These are phyloP conservation scores for Porites cylindrica DNA, from an alignment of 92 coral and sea anemone species.

Conservation along the genomic window DNA sequence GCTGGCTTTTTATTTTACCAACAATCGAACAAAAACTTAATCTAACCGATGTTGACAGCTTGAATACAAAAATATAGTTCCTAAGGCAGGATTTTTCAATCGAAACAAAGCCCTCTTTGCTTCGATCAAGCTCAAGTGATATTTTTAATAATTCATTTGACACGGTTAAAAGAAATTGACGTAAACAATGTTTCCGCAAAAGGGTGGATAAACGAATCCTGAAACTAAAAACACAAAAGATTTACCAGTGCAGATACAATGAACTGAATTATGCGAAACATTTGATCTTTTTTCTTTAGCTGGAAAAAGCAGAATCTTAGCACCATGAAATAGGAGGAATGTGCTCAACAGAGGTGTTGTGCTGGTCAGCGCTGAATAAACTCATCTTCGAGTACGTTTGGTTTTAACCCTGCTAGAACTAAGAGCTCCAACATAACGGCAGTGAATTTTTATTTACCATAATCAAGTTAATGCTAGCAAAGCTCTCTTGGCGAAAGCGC, in stretches of 20 bases:
- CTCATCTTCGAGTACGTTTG: neutral
- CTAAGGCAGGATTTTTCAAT: neutral
- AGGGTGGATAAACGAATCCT: neutral
- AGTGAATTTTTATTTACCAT: conserved; percentile 6
- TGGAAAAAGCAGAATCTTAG: neutral
- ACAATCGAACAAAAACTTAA: neutral
- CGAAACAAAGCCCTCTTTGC: conserved; percentile 27
- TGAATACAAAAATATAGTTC: neutral
- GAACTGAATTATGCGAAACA: conserved; percentile 7
- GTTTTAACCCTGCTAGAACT: neutral
- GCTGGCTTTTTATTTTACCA: conserved; percentile 6
- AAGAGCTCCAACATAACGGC: neutral
- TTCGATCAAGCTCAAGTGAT: neutral
- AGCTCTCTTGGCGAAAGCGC: conserved; percentile 4
- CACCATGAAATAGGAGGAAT: conserved; percentile 17
- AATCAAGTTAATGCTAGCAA: conserved; percentile 35
- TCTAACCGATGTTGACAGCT: neutral
- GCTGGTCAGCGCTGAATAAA: neutral
- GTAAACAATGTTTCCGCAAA: conserved; percentile 3
- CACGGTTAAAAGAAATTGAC: conserved; percentile 24
- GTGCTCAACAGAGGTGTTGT: neutral
- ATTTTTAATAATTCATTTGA: conserved; percentile 37
- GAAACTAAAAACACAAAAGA: conserved; percentile 20
- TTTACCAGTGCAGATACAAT: neutral
- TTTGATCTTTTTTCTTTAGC: neutral